Base-by-base conservation (phyloP, 2,888 invertebrate genomes). In the Ormyrus labotus region DNA sequence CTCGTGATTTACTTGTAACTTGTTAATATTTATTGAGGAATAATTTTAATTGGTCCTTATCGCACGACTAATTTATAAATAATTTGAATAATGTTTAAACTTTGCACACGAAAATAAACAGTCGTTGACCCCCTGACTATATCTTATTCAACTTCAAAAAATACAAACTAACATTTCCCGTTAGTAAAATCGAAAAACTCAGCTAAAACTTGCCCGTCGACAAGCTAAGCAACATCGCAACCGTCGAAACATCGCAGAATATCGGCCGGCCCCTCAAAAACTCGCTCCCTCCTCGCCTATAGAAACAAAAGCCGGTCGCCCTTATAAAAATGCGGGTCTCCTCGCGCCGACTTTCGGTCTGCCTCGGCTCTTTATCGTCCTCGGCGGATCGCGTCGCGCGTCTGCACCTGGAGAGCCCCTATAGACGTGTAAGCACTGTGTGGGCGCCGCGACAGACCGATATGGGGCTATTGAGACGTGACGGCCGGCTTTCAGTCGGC, bases 391-490 rank as follows among this genome's bases (percentile, higher is more conserved):
- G 74, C 11, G 47, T 4, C 19, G 47, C 10, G 19, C 58, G 13
- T 45, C 19, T 45, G 63, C 79, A 74, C 80, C 75, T 74, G 79
- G 69, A 58, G 64, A 58, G 64, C 7, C 60, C 67, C 65, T 64
- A 34, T 51, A 19, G 45, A 19, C 45, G 6, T 34, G 7, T 55
- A 55, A 2, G 13, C 6, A 65, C 13, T 13, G 34, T 45, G 13
- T 45, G 13, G 13, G 55, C 13, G 67, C 55, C 45, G n/a, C 4
- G 13, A 13, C 55, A 11, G 13, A 9, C 6, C n/a, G 6, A 1
- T 7, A 58, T 19, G n/a, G 75, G 50, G 45, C 47, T 69, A 81
- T 77, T 73, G 80, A 72, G 69, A 81, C 67, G 10, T 67, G 60
- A 50, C 13, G 0, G 19, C 11, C 8, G 50, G 2, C 65, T 75